Percentiles rank a stretch among this genome's conserved stretches.
Evolutionary conservation across 2,888 invertebrate species (phyloP).

Genomic region (Pachymerium ferrugineum): DNA sequence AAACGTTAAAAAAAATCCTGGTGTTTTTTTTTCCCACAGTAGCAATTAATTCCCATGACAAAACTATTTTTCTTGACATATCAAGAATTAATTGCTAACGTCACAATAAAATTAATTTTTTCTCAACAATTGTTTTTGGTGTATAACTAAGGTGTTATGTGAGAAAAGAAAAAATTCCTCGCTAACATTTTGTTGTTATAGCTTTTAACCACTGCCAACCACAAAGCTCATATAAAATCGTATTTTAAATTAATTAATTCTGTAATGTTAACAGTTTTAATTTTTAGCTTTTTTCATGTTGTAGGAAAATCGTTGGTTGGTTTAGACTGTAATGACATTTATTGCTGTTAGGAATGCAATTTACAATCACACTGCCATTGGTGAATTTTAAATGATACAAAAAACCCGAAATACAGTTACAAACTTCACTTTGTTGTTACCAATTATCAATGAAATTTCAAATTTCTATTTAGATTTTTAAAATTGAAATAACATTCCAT

Average conservation of each 20-base stretch:
- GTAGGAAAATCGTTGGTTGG: slow-evolving; percentile 20
- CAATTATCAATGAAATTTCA: too few species aligned
- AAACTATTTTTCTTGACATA: slow-evolving; percentile 27
- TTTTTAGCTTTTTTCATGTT: slow-evolving; percentile 8
- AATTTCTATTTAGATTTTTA: background rate
- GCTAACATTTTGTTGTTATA: slow-evolving; percentile 17
- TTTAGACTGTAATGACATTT: slow-evolving; percentile 16
- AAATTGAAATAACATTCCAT: background rate
- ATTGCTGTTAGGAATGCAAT: slow-evolving; percentile 27
- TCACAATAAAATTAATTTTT: slow-evolving; percentile 3
- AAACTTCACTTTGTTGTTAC: background rate
- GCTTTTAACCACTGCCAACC: slow-evolving; percentile 25
- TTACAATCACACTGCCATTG: slow-evolving; percentile 16
- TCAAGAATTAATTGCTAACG: slow-evolving; percentile 18
- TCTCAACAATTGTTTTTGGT: slow-evolving; percentile 16
- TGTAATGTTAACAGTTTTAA: background rate
- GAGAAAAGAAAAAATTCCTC: background rate
- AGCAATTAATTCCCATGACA: slow-evolving; percentile 27
- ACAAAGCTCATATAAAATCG: slow-evolving; percentile 15
- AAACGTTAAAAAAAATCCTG: slow-evolving; percentile 24
- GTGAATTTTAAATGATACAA: too few species aligned
- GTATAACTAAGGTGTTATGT: background rate
- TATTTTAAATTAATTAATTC: background rate
- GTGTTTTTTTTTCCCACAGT: slow-evolving; percentile 16
- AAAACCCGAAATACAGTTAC: too few species aligned